Evolutionary conservation across 2,888 invertebrate genomes (phyloP).

Genomic region (Chouioia cunea): DNA sequence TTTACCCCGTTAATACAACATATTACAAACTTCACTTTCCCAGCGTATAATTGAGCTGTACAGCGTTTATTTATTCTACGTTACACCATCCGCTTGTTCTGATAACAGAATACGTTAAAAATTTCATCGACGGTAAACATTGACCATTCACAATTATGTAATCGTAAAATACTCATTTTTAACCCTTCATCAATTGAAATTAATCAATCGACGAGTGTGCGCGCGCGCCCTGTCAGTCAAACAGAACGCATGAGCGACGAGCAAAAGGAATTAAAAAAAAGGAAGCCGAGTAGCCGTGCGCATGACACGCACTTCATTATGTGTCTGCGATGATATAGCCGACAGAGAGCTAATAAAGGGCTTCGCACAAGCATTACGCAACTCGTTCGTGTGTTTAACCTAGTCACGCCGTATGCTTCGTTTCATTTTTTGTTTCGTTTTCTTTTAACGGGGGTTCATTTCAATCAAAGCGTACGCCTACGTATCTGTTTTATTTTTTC

Average conservation of each 20-base stretch:
- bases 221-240: too few species aligned
- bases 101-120: too few species aligned
- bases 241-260: conserved; percentile 30
- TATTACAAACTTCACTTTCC: too few species aligned
- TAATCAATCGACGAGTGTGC: too few species aligned
- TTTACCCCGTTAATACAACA: too few species aligned
- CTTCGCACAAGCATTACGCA: conserved; percentile 22
- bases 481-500: conserved; percentile 50
- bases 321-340: not conserved
- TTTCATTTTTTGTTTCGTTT: conserved; percentile 39
- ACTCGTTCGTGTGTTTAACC: conserved; percentile 52
- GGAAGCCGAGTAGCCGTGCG: conserved; percentile 3
- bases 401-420: conserved; percentile 62
- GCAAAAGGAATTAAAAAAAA: conserved; percentile 54
- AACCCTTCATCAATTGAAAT: too few species aligned
- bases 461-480: conserved; percentile 64
- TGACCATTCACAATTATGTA: too few species aligned
- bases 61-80: too few species aligned
- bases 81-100: too few species aligned
- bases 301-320: conserved; percentile 41
- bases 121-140: too few species aligned
- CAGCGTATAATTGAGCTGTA: too few species aligned
- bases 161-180: too few species aligned
- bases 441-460: conserved; percentile 66
- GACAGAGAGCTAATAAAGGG: conserved; percentile 35